These are phyloP conservation scores for Lasioglossum calceatum DNA, from an alignment of 2,888 invertebrate species.

Conservation along the genomic window DNA sequence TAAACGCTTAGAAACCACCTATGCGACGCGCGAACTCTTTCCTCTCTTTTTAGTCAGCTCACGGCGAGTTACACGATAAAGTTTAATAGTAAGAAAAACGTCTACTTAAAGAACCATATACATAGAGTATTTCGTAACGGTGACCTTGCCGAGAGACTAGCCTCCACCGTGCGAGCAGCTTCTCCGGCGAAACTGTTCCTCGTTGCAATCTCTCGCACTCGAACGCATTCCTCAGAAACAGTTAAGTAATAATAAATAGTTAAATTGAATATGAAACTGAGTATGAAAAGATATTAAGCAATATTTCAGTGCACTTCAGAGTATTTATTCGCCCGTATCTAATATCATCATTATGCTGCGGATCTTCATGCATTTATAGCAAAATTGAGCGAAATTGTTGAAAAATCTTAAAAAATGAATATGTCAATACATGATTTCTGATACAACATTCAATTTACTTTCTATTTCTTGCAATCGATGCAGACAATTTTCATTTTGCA, in stretches of 20 bases:
- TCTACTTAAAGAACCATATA: slow-evolving; percentile 72
- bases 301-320: background rate
- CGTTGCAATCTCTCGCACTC: background rate
- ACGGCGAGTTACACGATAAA: slow-evolving; percentile 69
- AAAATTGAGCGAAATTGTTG: no score
- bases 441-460: no score
- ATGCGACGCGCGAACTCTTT: slow-evolving; percentile 52
- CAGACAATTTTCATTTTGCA: no score
- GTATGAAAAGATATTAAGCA: no score
- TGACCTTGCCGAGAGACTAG: slow-evolving; percentile 37
- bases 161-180: background rate
- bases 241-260: background rate
- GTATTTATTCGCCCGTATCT: background rate
- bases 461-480: no score
- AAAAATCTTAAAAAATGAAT: no score
- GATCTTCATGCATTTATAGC: no score
- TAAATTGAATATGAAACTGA: background rate
- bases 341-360: no score
- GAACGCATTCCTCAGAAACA: background rate
- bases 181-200: background rate
- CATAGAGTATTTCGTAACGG: slow-evolving; percentile 66
- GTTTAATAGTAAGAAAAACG: slow-evolving; percentile 70
- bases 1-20: slow-evolving; percentile 23
- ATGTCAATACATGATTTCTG: no score
- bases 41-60: slow-evolving; percentile 25